Evolutionary conservation across 2,888 invertebrate genomes (phyloP).

Genomic region (Spatulosminthurus flaviceps): DNA sequence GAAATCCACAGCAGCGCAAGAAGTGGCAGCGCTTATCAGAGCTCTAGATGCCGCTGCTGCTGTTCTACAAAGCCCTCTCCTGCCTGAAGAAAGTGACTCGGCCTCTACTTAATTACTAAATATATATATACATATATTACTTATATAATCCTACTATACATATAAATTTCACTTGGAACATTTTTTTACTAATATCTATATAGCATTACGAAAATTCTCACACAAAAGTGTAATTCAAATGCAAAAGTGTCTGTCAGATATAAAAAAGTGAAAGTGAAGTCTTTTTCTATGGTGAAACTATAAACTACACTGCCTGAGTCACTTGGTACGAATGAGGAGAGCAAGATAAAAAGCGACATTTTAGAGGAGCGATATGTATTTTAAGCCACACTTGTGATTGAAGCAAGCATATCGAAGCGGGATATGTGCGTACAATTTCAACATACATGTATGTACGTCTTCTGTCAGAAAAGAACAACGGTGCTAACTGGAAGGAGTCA

Average conservation of each 20-base stretch:
- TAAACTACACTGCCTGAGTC: too few species aligned
- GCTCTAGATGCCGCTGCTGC: conserved; percentile 62
- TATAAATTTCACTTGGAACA: too few species aligned
- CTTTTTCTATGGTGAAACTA: too few species aligned
- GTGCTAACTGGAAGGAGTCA: not conserved
- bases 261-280: too few species aligned
- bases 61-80: conserved; percentile 61
- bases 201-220: too few species aligned
- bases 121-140: too few species aligned
- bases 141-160: too few species aligned
- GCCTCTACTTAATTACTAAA: conserved; percentile 18
- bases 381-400: not conserved
- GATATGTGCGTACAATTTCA: too few species aligned
- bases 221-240: too few species aligned
- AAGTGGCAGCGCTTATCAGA: conserved; percentile 59
- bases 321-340: too few species aligned
- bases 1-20: conserved; percentile 55
- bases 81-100: conserved; percentile 63
- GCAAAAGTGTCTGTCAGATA: too few species aligned
- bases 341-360: not conserved
- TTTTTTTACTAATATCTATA: too few species aligned
- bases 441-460: not conserved
- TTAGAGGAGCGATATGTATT: not conserved
- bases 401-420: not conserved
- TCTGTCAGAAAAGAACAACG: not conserved